Conservation (phyloP, 2,888 invertebrate species). For the Thelaira solivaga region DNA sequence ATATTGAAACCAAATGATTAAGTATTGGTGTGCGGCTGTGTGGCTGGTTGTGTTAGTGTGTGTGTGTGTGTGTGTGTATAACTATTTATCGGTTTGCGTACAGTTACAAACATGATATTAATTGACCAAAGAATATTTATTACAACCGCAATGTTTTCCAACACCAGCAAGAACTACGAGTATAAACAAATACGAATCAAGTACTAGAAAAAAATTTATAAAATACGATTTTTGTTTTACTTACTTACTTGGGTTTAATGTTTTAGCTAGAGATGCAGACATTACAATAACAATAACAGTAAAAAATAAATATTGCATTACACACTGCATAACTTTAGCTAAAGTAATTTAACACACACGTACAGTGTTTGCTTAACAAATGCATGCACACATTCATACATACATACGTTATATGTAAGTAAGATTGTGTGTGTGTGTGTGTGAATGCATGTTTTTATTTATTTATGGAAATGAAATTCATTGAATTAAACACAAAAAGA, state of each 20-base stretch:
- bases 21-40: slow-evolving; percentile 9
- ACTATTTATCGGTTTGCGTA: slow-evolving; percentile 56
- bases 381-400: no score
- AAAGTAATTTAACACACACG: no score
- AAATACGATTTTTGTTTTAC: slow-evolving; percentile 41
- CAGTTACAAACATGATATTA: slow-evolving; percentile 66
- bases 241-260: slow-evolving; percentile 11
- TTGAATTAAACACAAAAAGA: slow-evolving; percentile 8
- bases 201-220: slow-evolving; percentile 12
- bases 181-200: slow-evolving; percentile 35
- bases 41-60: no score
- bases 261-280: slow-evolving; percentile 40
- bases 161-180: slow-evolving; percentile 51
- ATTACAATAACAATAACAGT: no score
- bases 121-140: slow-evolving; percentile 70
- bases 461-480: slow-evolving; percentile 11
- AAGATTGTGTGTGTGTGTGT: no score
- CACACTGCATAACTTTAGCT: not conserved
- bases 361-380: no score
- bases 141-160: slow-evolving; percentile 68
- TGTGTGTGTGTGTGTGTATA: no score
- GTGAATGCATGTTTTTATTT: not conserved
- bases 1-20: slow-evolving; percentile 33
- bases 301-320: no score
- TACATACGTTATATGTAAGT: not conserved